phyloP scores from a whole-genome alignment of 2,113 vertebrate species.

The Istiophorus platypterus region DNA sequence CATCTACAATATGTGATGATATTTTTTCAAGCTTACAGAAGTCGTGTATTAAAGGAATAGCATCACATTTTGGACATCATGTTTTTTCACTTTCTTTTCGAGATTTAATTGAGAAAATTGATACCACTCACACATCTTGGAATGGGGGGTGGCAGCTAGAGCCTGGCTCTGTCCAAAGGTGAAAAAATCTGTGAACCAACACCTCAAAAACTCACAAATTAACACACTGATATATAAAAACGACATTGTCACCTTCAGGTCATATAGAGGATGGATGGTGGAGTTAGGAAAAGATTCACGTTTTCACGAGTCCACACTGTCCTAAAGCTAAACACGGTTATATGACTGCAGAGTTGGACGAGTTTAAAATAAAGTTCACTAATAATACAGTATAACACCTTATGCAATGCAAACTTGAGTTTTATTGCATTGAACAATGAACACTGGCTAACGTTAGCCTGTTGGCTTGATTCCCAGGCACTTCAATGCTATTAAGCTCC shows the following conservation, averaged over 20 bases:
- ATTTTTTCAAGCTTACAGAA: slow-evolving; percentile 24
- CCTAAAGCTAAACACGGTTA: no score
- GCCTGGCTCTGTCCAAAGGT: no score
- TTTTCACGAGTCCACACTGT: no score
- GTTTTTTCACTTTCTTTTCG: neutral
- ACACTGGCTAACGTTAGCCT: neutral
- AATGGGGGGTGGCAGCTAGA: no score
- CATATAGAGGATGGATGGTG: neutral
- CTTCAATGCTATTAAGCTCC: no score
- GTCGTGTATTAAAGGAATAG: neutral
- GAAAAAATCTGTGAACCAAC: neutral
- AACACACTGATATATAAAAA: neutral
- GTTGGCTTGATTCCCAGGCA: neutral
- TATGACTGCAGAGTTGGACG: no score
- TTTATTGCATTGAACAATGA: neutral
- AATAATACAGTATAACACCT: neutral
- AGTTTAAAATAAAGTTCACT: neutral
- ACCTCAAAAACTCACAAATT: neutral
- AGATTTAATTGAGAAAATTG: neutral
- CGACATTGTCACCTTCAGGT: neutral
- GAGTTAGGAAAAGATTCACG: neutral
- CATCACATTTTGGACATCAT: neutral
- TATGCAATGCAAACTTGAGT: neutral
- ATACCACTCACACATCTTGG: neutral
- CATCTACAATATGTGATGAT: slow-evolving; percentile 17